Evolutionary conservation across 1,140 invertebrate genomes (phyloP), one percentile per base, ranked within the genome.

Genomic region (Heliconius hewitsoni): DNA sequence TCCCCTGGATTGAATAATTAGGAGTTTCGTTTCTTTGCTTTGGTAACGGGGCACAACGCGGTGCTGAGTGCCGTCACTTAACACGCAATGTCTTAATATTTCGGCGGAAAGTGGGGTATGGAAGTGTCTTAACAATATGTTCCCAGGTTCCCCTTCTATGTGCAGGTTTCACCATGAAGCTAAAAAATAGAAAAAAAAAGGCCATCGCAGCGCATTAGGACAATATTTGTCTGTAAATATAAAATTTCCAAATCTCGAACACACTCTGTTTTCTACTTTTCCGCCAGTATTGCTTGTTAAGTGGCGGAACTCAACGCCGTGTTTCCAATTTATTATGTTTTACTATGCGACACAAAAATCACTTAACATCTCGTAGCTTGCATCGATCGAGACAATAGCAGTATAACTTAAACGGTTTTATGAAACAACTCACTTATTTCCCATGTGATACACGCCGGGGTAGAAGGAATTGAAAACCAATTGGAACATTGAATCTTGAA

Each of bases 401-500:
- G 60, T 27, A 66, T 66, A 66, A 30, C 60, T 30, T 66, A 66
- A 66, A 66, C 60, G 27, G 5, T 66, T 66, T 66, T 30, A 66
- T 66, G 60, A 66, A 66, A 66, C 60, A 30, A 66, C 30, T 66
- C 60, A 66, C 8, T 66, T 66, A 66, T 66, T 66, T 66, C 60
- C 60, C 60, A 66, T 66, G 60, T 66, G 60, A 30, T 66, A 30
- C 13, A 66, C 27, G 60, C 23, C 11, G 11, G 2, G 30, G 60
- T 30, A 1, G 27, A 18, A 30, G 11, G n/a, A 66, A 66, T 66
- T 66, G 60, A 66, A 66, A 66, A 66, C 27, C 30, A 30, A 66
- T 66, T 66, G 60, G 13, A 66, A n/a, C 19, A 66, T 27, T 66
- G 60, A 13, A 66, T 66, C 3, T 16, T 66, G 27, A 30, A 16